Conservation (phyloP, 1,140 invertebrate genomes). For the Drosophila dunni region DNA sequence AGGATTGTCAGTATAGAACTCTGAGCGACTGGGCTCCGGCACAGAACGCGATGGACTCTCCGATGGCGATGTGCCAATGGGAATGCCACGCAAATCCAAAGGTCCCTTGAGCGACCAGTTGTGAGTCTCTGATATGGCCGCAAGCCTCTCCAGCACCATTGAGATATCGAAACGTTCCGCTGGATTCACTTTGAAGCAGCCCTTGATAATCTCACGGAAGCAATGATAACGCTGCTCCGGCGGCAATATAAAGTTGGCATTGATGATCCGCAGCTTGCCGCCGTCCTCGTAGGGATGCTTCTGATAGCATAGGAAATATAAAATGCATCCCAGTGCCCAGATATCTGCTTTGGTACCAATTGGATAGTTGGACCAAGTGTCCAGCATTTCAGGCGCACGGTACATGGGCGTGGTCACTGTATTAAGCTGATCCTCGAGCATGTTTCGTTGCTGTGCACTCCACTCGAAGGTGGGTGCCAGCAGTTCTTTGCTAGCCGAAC, state of each 20-base stretch:
- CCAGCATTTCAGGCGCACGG: conserved; percentile 97
- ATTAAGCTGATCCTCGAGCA: conserved; percentile 95
- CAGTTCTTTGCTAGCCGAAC: conserved; percentile 95
- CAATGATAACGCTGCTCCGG: conserved; percentile 92
- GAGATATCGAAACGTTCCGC: conserved; percentile 89
- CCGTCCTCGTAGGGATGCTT: conserved; percentile 99
- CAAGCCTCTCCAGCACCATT: conserved; percentile 92
- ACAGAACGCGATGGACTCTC: conserved; percentile 66
- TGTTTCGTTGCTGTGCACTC: conserved; percentile 95
- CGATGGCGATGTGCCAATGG: conserved; percentile 66
- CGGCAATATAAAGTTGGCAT: conserved; percentile 96
- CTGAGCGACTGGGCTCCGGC: conserved; percentile 69
- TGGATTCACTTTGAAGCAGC: conserved; percentile 94
- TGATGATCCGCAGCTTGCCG: conserved; percentile 97
- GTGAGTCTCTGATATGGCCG: conserved; percentile 93
- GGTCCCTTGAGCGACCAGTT: conserved; percentile 91
- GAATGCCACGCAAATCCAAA: conserved; percentile 69
- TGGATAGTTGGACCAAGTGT: conserved; percentile 98
- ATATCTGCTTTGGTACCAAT: conserved; percentile 96
- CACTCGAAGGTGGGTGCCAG: conserved; percentile 94
- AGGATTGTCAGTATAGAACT: conserved; percentile 79
- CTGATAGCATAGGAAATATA: conserved; percentile 96
- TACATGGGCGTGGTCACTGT: conserved; percentile 95
- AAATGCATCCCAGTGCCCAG: conserved; percentile 98
- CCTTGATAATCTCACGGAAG: conserved; percentile 96